A percentile compares a stretch with the other conserved stretches of the same genome.
Conservation (phyloP, 2,888 invertebrate species). For the Phymatocera aterrima region DNA sequence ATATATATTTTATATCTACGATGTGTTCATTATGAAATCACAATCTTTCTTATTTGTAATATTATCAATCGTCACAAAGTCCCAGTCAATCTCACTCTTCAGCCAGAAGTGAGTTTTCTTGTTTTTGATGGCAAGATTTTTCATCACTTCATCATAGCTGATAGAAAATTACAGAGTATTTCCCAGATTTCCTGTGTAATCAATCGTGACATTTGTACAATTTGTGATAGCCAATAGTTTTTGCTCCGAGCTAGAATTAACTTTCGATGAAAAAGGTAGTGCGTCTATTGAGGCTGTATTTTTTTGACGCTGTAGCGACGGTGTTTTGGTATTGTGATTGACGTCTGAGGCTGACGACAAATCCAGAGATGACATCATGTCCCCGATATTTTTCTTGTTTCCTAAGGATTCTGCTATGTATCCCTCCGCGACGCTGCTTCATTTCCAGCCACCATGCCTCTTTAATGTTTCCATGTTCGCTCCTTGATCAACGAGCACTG, state of each 20-base stretch:
- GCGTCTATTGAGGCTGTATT: background rate
- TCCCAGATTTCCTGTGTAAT: background rate
- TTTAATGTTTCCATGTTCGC: slow-evolving; percentile 50
- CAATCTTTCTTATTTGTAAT: background rate
- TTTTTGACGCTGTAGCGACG: background rate
- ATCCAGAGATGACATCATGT: background rate
- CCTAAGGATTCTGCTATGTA: slow-evolving; percentile 43
- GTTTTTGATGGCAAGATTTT: background rate
- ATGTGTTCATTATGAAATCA: background rate
- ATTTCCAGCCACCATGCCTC: slow-evolving; percentile 49
- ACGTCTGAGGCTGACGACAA: background rate
- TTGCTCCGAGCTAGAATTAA: background rate
- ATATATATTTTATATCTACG: background rate
- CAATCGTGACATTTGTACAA: background rate
- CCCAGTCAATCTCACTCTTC: background rate
- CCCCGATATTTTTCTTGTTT: slow-evolving; percentile 32
- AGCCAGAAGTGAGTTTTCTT: background rate
- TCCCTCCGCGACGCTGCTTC: slow-evolving; percentile 48
- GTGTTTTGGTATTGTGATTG: background rate
- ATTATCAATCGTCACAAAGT: background rate
- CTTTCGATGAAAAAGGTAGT: background rate
- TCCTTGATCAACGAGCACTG: slow-evolving; percentile 47
- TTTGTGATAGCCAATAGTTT: background rate
- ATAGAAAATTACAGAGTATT: background rate
- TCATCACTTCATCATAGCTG: background rate